phyloP scores from a whole-genome alignment of 2,888 invertebrate genomes.

The Orchesella flavescens region DNA sequence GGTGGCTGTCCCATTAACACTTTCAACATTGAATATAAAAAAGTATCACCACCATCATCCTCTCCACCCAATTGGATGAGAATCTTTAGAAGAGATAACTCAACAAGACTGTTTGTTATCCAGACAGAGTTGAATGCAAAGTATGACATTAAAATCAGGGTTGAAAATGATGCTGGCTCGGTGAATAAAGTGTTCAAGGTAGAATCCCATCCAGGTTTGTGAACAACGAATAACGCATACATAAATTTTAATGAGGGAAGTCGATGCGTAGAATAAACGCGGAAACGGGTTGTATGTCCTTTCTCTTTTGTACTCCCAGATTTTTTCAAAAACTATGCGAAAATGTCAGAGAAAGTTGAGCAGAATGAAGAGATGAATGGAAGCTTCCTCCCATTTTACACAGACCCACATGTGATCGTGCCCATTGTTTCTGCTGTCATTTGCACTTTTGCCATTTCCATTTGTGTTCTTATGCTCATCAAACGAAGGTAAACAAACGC shows the following conservation, averaged over 20 bases:
- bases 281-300: not conserved
- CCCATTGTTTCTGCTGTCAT: slow-evolving; percentile 76
- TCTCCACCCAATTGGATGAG: slow-evolving; percentile 60
- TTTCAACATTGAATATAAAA: slow-evolving; percentile 82
- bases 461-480: slow-evolving; percentile 75
- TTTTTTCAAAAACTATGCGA: slow-evolving; percentile 69
- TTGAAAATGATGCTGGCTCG: slow-evolving; percentile 83
- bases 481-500: slow-evolving; percentile 41
- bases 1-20: slow-evolving; percentile 88
- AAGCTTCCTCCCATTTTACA: slow-evolving; percentile 73
- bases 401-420: slow-evolving; percentile 75
- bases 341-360: slow-evolving; percentile 54
- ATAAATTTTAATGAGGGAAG: too few species aligned
- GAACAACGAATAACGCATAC: too few species aligned
- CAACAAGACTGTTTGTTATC: slow-evolving; percentile 77
- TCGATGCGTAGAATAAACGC: too few species aligned
- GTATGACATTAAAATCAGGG: slow-evolving; percentile 82
- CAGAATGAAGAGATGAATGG: slow-evolving; percentile 26
- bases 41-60: slow-evolving; percentile 48
- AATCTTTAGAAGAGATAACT: slow-evolving; percentile 75
- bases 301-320: slow-evolving; percentile 48
- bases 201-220: slow-evolving; percentile 65
- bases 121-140: slow-evolving; percentile 82
- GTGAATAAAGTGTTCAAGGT: slow-evolving; percentile 76
- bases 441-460: slow-evolving; percentile 75